Base-by-base conservation (phyloP, 2,113 vertebrate genomes). In the Mystacornis crossleyi region DNA sequence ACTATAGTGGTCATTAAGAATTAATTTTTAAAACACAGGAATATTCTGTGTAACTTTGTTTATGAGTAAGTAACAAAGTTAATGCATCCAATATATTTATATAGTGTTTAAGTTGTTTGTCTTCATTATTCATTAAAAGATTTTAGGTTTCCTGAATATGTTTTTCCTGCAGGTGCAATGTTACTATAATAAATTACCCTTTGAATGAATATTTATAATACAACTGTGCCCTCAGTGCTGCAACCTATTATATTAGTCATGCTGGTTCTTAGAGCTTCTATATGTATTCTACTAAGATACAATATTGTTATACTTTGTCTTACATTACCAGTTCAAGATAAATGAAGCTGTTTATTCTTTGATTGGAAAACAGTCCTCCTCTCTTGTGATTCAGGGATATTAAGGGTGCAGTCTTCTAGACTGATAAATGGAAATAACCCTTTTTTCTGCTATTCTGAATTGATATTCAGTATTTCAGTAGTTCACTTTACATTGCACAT, bases 201-300 rank as follows among this genome's bases (percentile, higher is more conserved):
- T 72, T 79, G 48, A 93, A 89, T 89, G 43, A 91, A 85, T 94
- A 93, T 94, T 95, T 94, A 75, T 94, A 60, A 75, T 61, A 75
- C 36, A 79, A 34, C 20, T 18, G 20, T 74, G 72, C 69, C 47
- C 60, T 92, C 24, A 33, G 60, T 81, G 31, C 70, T 91, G n/a
- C 55, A 92, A 17, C 31, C 18, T 14, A 6, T 82, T 71, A 9
- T 48, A 78, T 75, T 91, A 71, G 77, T 94, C 43, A 64, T 67
- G 86, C 57, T 53, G 38, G 28, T 60, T 78, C 58, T 81, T 75
- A 51, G 48, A 55, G 61, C 53, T 81, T 94, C 83, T 60, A 6
- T 53, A 28, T 53, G 57, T 67, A 40, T 84, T 91, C 94, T 81
- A 60, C 18, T 75, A 48, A 92, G 51, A 36, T 34, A 16, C 11